Percentiles rank a stretch among this genome's conserved stretches.
phyloP scores from a whole-genome alignment of 1,140 invertebrate genomes.

The Bacillus rossius region DNA sequence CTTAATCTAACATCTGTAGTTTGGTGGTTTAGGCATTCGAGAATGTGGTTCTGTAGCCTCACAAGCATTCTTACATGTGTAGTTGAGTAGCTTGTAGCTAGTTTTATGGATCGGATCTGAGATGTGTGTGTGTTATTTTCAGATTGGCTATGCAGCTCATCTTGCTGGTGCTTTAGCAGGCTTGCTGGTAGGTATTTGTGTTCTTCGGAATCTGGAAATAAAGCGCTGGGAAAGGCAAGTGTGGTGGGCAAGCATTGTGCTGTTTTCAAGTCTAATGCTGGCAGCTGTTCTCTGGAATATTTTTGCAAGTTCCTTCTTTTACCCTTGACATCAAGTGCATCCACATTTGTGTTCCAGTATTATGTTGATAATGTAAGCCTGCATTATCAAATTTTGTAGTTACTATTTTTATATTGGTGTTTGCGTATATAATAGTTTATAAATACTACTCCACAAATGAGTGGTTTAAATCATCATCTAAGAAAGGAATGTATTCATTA shows the following conservation, averaged over 20 bases:
- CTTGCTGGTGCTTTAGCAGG: conserved; percentile 82
- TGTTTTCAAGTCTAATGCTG: conserved; percentile 42
- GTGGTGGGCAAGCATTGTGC: conserved; percentile 47
- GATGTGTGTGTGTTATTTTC: conserved; percentile 20
- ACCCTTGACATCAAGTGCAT: background rate
- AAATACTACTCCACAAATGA: too few species aligned
- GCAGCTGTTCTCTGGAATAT: conserved; percentile 48
- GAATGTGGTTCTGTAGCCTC: too few species aligned
- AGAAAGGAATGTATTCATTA: too few species aligned
- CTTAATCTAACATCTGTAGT: too few species aligned
- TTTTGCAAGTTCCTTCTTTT: conserved; percentile 32
- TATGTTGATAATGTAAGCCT: background rate
- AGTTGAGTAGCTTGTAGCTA: too few species aligned
- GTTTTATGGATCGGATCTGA: too few species aligned
- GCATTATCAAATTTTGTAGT: background rate
- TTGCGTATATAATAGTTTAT: too few species aligned
- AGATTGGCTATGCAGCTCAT: conserved; percentile 87
- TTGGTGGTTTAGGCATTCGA: too few species aligned
- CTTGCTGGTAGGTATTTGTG: conserved; percentile 87
- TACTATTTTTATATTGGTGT: background rate
- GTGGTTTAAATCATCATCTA: too few species aligned
- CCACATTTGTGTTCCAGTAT: background rate
- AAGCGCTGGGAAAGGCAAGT: conserved; percentile 75
- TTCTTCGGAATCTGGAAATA: conserved; percentile 83
- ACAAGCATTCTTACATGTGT: too few species aligned